A percentile compares a stretch with the other conserved stretches of the same genome.
phyloP scores from a whole-genome alignment of 1,140 invertebrate species.

The Camponotus vicinus region DNA sequence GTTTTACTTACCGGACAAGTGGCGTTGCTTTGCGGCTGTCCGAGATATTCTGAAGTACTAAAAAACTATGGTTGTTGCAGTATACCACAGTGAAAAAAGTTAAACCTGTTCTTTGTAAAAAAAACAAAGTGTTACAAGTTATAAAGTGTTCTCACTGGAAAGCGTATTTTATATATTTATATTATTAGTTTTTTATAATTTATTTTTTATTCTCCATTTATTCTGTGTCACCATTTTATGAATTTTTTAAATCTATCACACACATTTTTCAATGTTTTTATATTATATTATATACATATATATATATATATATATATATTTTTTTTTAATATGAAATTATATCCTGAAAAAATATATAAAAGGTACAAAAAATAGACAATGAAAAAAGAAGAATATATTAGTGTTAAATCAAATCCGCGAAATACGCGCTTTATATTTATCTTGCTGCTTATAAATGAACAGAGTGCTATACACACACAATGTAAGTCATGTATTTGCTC shows the following conservation, averaged over 20 bases:
- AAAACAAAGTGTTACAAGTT: no score
- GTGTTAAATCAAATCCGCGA: not conserved
- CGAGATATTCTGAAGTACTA: slow-evolving; percentile 85
- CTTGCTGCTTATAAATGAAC: not conserved
- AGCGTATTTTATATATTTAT: slow-evolving; percentile 41
- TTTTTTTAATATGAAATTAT: not conserved
- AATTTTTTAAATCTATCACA: not conserved
- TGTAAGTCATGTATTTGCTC: not conserved
- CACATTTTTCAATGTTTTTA: no score
- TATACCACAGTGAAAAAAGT: not conserved
- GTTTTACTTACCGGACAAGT: slow-evolving; percentile 98
- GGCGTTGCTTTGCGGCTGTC: slow-evolving; percentile 95
- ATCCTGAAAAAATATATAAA: not conserved
- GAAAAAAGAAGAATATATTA: not conserved
- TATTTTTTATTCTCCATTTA: no score
- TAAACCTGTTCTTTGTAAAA: slow-evolving; percentile 32
- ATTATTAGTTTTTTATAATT: slow-evolving; percentile 66
- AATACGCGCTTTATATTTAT: not conserved
- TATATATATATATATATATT: slow-evolving; percentile 2
- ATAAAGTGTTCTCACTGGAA: not conserved
- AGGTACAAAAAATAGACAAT: not conserved
- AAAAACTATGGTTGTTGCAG: not conserved
- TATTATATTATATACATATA: slow-evolving; percentile 1
- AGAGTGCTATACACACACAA: not conserved
- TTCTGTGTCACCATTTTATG: not conserved